Base-by-base conservation (phyloP, 2,888 invertebrate genomes). In the Hedychridium roseum region DNA sequence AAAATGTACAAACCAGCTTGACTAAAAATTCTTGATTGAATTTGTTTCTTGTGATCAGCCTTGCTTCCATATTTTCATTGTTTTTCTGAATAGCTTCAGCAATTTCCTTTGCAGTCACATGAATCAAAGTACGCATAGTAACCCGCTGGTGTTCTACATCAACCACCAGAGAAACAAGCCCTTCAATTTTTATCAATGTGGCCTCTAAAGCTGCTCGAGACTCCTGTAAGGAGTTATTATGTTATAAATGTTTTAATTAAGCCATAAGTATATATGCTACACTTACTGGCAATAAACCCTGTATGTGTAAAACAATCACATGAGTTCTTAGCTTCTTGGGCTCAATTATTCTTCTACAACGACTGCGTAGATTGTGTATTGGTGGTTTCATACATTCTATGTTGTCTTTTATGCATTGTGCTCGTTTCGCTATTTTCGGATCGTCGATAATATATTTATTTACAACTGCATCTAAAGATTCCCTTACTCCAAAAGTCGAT, bases 91-190 rank as follows among this genome's bases (percentile, higher is more conserved):
- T 79, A 26, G 74, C 75, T 45, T 78, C 74, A 0, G 78, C 79
- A 38, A 80, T 76, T 62, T 73, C 76, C 56, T 75, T 74, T 1
- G 79, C 71, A 6, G 74, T 74, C 9, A 80, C 73, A 49, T 70
- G 76, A 40, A 61, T 70, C 42, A 79, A 57, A n/a, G 79, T 77
- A 41, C 80, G 73, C 73, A 80, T 79, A n/a, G 79, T 79, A 35
- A 77, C 79, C 43, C 80, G 66, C 36, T 80, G 80, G 62, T 79
- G 79, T 59, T 79, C 77, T 7, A 79, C 79, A 52, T 80, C 80
- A 6, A 79, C 72, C 12, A 80, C 79, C 16, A 80, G 65, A 3
- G 80, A 80, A 41, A 80, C 68, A 17, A 80, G 63, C 43, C 80
- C 80, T 55, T 78, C 76, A 34, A 79, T 71, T 57, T 78, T 71